These are phyloP conservation scores for Atlantisia rogersi DNA, from an alignment of 2,113 vertebrate genomes.

Conservation along the genomic window DNA sequence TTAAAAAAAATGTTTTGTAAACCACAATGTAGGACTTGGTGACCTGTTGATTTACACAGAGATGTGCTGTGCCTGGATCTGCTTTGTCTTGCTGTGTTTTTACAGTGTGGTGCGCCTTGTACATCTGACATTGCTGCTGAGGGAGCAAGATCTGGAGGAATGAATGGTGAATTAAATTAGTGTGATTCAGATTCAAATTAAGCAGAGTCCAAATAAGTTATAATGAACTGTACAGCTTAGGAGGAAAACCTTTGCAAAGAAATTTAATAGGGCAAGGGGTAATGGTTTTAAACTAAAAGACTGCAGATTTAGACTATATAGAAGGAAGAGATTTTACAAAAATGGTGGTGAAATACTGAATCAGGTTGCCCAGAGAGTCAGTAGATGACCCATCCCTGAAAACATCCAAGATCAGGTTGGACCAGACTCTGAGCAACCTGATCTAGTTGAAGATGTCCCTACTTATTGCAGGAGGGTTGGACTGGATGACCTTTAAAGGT, in stretches of 20 bases:
- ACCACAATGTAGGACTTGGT: neutral
- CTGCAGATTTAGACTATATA: neutral
- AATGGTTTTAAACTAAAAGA: neutral
- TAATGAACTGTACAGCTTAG: neutral
- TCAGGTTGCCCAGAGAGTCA: neutral
- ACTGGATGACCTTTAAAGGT: neutral
- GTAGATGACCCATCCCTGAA: neutral
- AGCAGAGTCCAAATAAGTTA: neutral
- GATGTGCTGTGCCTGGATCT: neutral
- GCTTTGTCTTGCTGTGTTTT: neutral
- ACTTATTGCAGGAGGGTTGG: neutral
- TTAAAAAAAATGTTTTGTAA: neutral
- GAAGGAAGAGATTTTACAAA: neutral
- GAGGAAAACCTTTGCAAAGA: neutral
- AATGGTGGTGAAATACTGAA: accelerated
- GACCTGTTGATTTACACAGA: neutral
- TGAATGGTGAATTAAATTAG: neutral
- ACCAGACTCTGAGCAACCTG: accelerated
- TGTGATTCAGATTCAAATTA: neutral
- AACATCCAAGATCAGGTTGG: neutral
- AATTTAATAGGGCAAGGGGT: neutral
- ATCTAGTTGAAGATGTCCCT: neutral
- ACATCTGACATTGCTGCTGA: neutral
- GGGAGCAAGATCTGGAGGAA: neutral
- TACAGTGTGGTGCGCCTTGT: neutral